phyloP scores from a whole-genome alignment of 2,113 vertebrate genomes.

The Ctenodactylus gundi region DNA sequence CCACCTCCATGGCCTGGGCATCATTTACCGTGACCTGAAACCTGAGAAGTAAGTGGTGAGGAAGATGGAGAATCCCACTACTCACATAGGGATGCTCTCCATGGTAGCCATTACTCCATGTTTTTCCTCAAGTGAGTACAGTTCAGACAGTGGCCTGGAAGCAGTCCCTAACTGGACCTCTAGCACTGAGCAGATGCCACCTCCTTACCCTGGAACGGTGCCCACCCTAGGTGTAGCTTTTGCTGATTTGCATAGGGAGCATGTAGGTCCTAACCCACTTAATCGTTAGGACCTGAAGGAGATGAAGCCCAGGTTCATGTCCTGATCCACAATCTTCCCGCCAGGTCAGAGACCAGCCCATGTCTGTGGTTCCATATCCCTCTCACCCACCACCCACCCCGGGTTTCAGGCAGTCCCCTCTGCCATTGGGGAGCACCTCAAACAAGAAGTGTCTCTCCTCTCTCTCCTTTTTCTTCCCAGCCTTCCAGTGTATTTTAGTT shows the following conservation, averaged over 20 bases:
- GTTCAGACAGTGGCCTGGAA: accelerated
- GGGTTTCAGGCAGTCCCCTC: accelerated
- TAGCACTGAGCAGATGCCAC: background rate
- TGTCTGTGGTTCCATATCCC: accelerated
- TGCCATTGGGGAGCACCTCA: accelerated
- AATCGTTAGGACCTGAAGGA: accelerated
- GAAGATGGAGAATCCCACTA: background rate
- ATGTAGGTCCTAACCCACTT: accelerated
- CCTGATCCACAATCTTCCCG: accelerated
- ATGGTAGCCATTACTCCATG: background rate
- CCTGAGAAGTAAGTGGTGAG: constrained; percentile 90
- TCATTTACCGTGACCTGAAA: constrained; percentile 93
- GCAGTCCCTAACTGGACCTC: accelerated
- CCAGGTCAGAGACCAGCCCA: background rate
- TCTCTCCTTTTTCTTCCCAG: too few relatives aligned
- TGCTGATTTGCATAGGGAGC: accelerated
- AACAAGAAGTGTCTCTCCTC: background rate
- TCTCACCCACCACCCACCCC: too few relatives aligned
- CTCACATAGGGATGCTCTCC: background rate
- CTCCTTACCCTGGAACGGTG: accelerated
- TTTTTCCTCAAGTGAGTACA: accelerated
- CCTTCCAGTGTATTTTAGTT: too few relatives aligned
- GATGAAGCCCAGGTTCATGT: accelerated
- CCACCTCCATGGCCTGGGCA: constrained; percentile 90
- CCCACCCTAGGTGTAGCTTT: accelerated